A percentile compares a stretch with the other conserved stretches of the same genome.
These are phyloP conservation scores for Amaurobius ferox DNA, from an alignment of 2,888 invertebrate species.

Conservation along the genomic window DNA sequence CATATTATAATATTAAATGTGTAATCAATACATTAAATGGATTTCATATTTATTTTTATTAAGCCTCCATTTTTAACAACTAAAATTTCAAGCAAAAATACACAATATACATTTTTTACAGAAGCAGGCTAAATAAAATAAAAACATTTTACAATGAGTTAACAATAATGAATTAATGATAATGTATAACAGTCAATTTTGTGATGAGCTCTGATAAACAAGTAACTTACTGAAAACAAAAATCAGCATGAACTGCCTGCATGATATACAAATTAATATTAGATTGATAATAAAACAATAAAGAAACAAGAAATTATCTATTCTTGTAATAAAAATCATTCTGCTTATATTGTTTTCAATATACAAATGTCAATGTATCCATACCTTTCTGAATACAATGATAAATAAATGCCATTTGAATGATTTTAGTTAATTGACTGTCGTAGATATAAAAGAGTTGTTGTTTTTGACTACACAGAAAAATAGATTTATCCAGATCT, in stretches of 20 bases:
- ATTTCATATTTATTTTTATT: slow-evolving; percentile 1
- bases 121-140: not conserved
- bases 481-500: not conserved
- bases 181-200: no score
- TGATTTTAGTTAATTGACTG: not conserved
- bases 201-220: not conserved
- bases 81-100: slow-evolving; percentile 7
- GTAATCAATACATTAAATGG: slow-evolving; percentile 32
- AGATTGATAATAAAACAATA: not conserved
- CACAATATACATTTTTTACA: slow-evolving; percentile 8
- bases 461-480: not conserved
- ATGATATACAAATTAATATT: not conserved
- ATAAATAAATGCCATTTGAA: not conserved
- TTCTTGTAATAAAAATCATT: not conserved
- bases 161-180: not conserved
- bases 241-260: not conserved
- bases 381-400: not conserved
- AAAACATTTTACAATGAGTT: not conserved
- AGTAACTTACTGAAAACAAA: not conserved
- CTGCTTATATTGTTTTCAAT: not conserved
- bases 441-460: not conserved
- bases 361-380: not conserved
- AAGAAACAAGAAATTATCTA: not conserved
- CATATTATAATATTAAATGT: no score
- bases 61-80: not conserved